These are phyloP conservation scores for Rhagonycha fulva DNA, from an alignment of 2,888 invertebrate genomes.

Conservation along the genomic window DNA sequence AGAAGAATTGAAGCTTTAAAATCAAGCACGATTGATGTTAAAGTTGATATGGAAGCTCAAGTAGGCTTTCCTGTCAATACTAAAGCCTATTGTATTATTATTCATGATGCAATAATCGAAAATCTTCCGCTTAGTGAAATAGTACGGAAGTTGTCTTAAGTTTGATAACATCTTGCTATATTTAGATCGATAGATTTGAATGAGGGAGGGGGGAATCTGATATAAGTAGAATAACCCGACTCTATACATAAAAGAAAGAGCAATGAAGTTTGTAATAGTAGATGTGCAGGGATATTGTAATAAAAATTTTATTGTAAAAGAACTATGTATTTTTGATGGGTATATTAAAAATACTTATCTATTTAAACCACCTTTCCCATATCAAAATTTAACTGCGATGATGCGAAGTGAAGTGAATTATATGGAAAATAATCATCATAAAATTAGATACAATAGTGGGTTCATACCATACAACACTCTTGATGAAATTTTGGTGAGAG, in stretches of 20 bases:
- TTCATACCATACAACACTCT: not conserved
- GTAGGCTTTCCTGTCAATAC: slow-evolving; percentile 33
- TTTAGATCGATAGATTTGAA: too few species aligned
- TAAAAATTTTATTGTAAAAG: not conserved
- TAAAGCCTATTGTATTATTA: slow-evolving; percentile 39
- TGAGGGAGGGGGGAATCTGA: too few species aligned
- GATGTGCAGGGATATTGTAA: not conserved
- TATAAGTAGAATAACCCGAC: too few species aligned
- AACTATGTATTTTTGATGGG: not conserved
- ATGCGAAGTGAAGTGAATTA: not conserved
- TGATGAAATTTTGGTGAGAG: not conserved
- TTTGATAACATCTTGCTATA: too few species aligned
- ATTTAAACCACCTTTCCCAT: not conserved
- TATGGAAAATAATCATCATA: not conserved
- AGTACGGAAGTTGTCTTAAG: not conserved
- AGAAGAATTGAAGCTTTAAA: slow-evolving; percentile 36
- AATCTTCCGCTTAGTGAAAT: not conserved
- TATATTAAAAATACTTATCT: not conserved
- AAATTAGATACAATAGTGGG: not conserved
- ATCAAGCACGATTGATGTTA: slow-evolving; percentile 35
- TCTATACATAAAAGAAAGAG: not conserved
- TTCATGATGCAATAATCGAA: slow-evolving; percentile 18
- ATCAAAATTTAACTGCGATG: not conserved
- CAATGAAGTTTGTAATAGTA: not conserved
- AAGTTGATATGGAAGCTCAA: slow-evolving; percentile 36